phyloP scores from a whole-genome alignment of 1,140 invertebrate species.

The Aphis craccivora region DNA sequence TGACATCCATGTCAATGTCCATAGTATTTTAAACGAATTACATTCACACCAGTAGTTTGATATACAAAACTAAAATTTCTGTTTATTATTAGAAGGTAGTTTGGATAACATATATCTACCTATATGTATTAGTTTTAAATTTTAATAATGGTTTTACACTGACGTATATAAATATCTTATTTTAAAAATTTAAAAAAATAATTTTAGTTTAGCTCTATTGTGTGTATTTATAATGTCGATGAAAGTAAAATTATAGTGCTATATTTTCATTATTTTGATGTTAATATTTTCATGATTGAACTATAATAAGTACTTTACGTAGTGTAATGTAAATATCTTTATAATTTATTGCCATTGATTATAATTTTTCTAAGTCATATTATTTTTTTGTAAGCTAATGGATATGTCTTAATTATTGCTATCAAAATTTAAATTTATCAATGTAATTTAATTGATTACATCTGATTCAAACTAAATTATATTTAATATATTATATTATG shows the following conservation, averaged over 20 bases:
- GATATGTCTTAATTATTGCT: not conserved
- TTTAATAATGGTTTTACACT: not conserved
- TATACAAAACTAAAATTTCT: not conserved
- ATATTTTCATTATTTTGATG: not conserved
- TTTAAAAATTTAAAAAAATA: not conserved
- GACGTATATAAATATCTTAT: not conserved
- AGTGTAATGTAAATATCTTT: not conserved
- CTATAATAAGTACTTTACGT: too few relatives aligned
- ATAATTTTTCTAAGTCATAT: not conserved
- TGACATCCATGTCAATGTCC: not conserved
- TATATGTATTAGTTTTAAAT: not conserved
- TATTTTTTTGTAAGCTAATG: not conserved
- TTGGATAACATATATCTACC: not conserved
- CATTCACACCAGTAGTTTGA: not conserved
- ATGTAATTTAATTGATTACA: not conserved
- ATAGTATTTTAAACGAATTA: not conserved
- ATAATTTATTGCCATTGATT: too few relatives aligned
- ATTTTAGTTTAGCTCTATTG: not conserved
- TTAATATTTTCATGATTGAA: not conserved
- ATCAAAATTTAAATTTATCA: not conserved
- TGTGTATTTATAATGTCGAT: not conserved
- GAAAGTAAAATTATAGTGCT: not conserved
- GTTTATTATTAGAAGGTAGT: conserved; percentile 5
- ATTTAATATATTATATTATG: too few relatives aligned
- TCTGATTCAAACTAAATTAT: not conserved